Evolutionary conservation across 2,888 invertebrate genomes (phyloP), one percentile per base, ranked within the genome.

Genomic region (Bembecia ichneumoniformis): DNA sequence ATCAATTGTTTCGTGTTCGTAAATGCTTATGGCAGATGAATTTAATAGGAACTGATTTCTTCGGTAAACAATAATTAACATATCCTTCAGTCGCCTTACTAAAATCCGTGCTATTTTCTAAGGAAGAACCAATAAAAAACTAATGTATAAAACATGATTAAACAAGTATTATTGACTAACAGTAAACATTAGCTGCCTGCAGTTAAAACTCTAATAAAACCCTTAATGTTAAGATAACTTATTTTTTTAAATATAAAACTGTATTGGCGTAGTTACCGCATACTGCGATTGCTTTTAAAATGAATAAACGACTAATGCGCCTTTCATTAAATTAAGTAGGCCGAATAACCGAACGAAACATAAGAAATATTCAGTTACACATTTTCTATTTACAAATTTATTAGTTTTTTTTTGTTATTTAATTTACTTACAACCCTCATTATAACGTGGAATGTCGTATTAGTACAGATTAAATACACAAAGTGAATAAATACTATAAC

Each of bases 371-470:
- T 40, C 68, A 66, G 63, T 74, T 20, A 46, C 40, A 40, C 14
- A 69, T 71, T 72, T n/a, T 59, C 64, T 79, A 79, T 80, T 66
- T 82, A 79, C 77, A 82, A 67, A 74, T 72, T 69, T 63, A 69
- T 69, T 75, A 35, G 62, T 70, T 60, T 66, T 70, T 60, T 66
- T 74, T 36, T 36, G 35, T 35, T 2, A 36, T 36, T 36, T 36
- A 36, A 11, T 36, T 40, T 40, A 40, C 40, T 77, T 77, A 82
- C 74, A 81, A 81, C 71, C 76, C 78, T 77, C 78, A 75, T 68
- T 64, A 64, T 69, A 71, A 71, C 68, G 77, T 77, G 75, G 77
- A 80, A 81, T 80, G 77, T 68, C 61, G 62, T 75, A 79, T 75
- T 73, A 78, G 72, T 64, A 65, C 62, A 77, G 64, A 64, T 55